These are phyloP conservation scores for Cistogaster globosa DNA, from an alignment of 2,888 invertebrate species.

Conservation along the genomic window DNA sequence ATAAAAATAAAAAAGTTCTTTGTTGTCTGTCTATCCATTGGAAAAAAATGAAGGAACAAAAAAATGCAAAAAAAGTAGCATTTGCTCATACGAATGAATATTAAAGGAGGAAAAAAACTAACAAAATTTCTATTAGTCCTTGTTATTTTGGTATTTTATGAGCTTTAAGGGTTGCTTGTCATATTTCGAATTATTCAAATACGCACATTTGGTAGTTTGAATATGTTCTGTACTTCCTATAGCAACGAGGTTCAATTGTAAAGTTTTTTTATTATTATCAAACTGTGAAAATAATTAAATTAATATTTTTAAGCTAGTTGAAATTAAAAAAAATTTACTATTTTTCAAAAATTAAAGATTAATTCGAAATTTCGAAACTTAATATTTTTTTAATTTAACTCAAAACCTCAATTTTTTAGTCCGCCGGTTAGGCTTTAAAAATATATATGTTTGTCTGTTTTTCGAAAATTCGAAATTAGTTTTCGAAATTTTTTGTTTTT, in stretches of 20 bases:
- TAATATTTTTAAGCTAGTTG: too few species aligned
- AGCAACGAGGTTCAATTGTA: constrained; percentile 6
- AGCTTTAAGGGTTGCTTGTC: constrained; percentile 59
- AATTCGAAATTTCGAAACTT: too few species aligned
- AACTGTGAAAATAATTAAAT: too few species aligned
- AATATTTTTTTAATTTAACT: too few species aligned
- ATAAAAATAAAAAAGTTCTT: constrained; percentile 9
- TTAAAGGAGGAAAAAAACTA: constrained; percentile 28
- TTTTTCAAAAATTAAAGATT: too few species aligned
- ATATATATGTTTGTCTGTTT: too few species aligned
- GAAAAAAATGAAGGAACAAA: constrained; percentile 4
- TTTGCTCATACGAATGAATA: constrained; percentile 20
- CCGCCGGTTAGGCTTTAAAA: too few species aligned
- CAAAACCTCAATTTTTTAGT: too few species aligned
- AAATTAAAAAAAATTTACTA: too few species aligned
- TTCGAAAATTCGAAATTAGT: too few species aligned
- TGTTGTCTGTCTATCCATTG: constrained; percentile 31
- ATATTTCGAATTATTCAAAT: constrained; percentile 55
- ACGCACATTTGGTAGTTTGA: constrained; percentile 30
- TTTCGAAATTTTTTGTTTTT: too few species aligned
- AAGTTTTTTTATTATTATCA: background rate
- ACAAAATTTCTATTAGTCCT: constrained; percentile 70
- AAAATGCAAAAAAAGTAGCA: background rate
- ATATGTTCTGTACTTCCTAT: background rate
- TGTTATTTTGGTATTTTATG: constrained; percentile 51